Conservation (phyloP, 2,797 vertebrate species). For the Chelon auratus region DNA sequence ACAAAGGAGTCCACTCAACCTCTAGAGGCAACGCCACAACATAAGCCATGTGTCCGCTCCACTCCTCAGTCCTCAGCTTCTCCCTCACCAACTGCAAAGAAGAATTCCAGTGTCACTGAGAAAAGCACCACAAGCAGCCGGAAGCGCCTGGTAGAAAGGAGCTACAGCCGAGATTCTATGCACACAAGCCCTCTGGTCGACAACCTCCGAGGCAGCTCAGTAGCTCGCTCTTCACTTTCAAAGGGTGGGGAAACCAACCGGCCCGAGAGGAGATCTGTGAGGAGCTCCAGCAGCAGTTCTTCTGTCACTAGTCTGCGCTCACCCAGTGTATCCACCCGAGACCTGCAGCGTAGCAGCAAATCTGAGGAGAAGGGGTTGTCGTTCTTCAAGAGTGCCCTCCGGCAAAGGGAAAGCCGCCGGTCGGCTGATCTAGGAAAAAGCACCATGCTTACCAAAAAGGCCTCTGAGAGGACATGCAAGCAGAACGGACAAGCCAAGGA, state of each 20-base stretch:
- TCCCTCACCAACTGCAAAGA: slow-evolving; percentile 83
- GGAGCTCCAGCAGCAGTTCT: slow-evolving; percentile 90
- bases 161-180: slow-evolving; percentile 90
- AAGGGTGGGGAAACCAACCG: slow-evolving; percentile 76
- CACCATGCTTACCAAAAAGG: slow-evolving; percentile 89
- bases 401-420: slow-evolving; percentile 94
- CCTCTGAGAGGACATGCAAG: slow-evolving; percentile 84
- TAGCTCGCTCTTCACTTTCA: slow-evolving; percentile 80
- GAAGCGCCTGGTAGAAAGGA: slow-evolving; percentile 88
- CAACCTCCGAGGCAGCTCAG: slow-evolving; percentile 78
- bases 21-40: slow-evolving; percentile 71
- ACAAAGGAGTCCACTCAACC: slow-evolving; percentile 82
- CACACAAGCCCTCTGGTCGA: slow-evolving; percentile 88
- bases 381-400: slow-evolving; percentile 94
- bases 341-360: slow-evolving; percentile 90
- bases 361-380: slow-evolving; percentile 96
- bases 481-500: slow-evolving; percentile 83
- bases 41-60: slow-evolving; percentile 83
- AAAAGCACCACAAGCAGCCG: slow-evolving; percentile 78
- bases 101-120: slow-evolving; percentile 68
- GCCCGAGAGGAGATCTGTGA: slow-evolving; percentile 83
- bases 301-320: slow-evolving; percentile 95
- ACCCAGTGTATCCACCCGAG: slow-evolving; percentile 82
- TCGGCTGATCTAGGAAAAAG: slow-evolving; percentile 96
- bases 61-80: slow-evolving; percentile 83